Conservation (phyloP, 2,113 vertebrate species). For the Platichthys flesus region DNA sequence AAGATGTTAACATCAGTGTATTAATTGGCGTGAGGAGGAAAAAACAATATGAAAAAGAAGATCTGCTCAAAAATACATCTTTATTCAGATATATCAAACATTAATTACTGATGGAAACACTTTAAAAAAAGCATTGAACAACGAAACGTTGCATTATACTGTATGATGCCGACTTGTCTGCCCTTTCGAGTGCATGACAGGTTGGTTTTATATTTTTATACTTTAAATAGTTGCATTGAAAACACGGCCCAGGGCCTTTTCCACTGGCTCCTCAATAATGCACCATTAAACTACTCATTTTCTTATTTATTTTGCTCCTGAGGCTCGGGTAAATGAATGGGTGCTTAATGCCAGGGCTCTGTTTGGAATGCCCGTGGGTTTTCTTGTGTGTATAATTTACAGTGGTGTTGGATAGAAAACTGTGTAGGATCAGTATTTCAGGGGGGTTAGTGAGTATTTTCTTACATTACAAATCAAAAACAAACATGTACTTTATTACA, state of each 20-base stretch:
- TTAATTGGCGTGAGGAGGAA: neutral
- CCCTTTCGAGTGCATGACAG: constrained; percentile 53
- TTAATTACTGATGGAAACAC: too few relatives aligned
- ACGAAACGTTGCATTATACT: constrained; percentile 12
- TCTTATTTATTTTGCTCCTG: constrained; percentile 66
- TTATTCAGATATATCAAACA: too few relatives aligned
- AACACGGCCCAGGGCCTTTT: constrained; percentile 53
- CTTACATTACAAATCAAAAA: neutral
- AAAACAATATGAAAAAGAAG: neutral
- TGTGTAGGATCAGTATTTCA: neutral
- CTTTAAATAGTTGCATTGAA: constrained; percentile 55
- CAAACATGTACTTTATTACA: neutral
- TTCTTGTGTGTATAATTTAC: constrained; percentile 24
- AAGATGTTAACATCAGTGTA: neutral
- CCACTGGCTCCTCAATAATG: constrained; percentile 61
- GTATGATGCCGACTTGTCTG: constrained; percentile 22
- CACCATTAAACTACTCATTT: constrained; percentile 69
- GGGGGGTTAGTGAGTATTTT: neutral
- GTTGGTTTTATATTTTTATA: constrained; percentile 40
- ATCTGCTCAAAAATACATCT: too few relatives aligned
- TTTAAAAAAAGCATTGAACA: too few relatives aligned
- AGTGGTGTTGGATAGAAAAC: constrained; percentile 1
- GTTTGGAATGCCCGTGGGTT: constrained; percentile 30
- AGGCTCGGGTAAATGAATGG: constrained; percentile 60
- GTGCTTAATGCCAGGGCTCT: constrained; percentile 40